Evolutionary conservation across 2,888 invertebrate species (phyloP).

Genomic region (Synanthedon myopaeformis): DNA sequence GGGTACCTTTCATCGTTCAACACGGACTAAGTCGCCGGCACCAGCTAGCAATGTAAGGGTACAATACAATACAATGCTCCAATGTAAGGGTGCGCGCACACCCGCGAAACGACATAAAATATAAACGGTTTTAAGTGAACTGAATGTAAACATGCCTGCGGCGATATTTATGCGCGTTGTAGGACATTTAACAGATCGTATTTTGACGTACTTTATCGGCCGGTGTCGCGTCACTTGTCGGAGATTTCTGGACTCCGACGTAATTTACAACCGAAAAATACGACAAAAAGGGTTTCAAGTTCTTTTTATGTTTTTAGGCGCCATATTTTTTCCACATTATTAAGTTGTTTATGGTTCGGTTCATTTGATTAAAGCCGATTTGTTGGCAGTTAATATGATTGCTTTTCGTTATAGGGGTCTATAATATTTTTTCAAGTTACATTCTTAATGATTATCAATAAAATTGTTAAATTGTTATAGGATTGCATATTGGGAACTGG

Average conservation of each 20-base stretch:
- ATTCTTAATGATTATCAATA: too few species aligned
- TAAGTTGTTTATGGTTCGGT: neutral
- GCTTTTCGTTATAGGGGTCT: neutral
- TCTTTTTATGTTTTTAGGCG: neutral
- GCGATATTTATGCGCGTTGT: slow-evolving; percentile 34
- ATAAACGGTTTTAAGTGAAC: neutral
- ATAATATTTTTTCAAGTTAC: too few species aligned
- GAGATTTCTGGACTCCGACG: slow-evolving; percentile 1
- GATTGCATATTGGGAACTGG: too few species aligned
- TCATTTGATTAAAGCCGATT: neutral
- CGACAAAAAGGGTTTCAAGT: slow-evolving; percentile 5
- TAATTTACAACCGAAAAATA: slow-evolving; percentile 7
- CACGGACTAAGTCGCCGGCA: too few species aligned
- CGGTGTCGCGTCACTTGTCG: slow-evolving; percentile 18
- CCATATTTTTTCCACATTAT: neutral
- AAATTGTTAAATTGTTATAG: too few species aligned
- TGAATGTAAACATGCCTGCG: slow-evolving; percentile 4
- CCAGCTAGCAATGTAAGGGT: too few species aligned
- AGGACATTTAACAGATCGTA: slow-evolving; percentile 44
- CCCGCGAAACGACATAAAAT: neutral
- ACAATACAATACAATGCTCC: neutral
- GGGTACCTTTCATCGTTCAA: too few species aligned
- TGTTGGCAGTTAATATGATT: neutral
- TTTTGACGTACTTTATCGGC: slow-evolving; percentile 43
- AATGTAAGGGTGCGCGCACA: neutral